These are phyloP conservation scores for Cephalopachus bancanus DNA, from an alignment of 2,797 vertebrate genomes.

Conservation along the genomic window DNA sequence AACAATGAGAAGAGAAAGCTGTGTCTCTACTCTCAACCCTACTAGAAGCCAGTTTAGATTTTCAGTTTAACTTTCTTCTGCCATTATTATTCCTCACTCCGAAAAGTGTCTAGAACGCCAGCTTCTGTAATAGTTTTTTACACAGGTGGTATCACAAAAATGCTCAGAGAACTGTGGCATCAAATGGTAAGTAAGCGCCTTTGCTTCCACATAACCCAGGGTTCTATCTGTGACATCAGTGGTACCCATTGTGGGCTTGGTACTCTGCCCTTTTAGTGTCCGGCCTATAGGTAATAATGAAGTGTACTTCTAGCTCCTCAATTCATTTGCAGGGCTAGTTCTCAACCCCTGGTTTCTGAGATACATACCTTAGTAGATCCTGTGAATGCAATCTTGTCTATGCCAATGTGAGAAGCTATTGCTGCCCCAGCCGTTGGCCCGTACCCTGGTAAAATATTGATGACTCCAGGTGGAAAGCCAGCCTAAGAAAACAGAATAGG, in stretches of 20 bases:
- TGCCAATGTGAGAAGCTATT: constrained; percentile 96
- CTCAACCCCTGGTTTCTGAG: not conserved
- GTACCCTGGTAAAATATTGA: constrained; percentile 99
- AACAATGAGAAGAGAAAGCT: not conserved
- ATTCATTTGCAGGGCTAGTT: not conserved
- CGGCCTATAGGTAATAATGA: not conserved
- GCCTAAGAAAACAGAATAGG: constrained; percentile 95
- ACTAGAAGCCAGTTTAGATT: not conserved
- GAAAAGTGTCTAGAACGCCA: not conserved
- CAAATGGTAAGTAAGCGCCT: not conserved
- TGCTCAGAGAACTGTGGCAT: not conserved
- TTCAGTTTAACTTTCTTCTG: not conserved
- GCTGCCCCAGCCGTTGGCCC: constrained; percentile 97
- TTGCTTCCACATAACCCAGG: not conserved
- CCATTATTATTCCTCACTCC: not conserved
- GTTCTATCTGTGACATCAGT: not conserved
- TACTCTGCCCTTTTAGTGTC: not conserved
- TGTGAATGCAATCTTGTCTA: constrained; percentile 99
- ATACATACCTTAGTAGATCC: constrained; percentile 97
- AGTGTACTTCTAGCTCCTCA: not conserved
- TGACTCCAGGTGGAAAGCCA: constrained; percentile 99
- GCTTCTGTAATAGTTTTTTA: not conserved
- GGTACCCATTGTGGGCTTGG: not conserved
- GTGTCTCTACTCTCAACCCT: not conserved
- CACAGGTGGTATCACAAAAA: not conserved